Percentiles rank a stretch among this genome's conserved stretches.
Evolutionary conservation across 2,888 invertebrate genomes (phyloP).

Genomic region (Drosophila colorata): DNA sequence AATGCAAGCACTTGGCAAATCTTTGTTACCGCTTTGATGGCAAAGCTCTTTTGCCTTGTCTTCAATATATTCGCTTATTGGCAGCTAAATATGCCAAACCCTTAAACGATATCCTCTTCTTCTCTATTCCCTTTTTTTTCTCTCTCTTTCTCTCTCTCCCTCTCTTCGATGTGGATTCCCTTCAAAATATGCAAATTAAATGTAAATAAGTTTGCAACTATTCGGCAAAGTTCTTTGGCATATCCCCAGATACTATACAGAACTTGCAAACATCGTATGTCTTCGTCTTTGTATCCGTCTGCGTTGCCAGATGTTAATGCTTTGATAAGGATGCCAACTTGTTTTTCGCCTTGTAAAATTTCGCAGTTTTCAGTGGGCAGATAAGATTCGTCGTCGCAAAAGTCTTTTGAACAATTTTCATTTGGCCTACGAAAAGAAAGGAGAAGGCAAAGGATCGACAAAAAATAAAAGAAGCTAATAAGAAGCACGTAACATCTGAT

Average conservation of each 20-base stretch:
- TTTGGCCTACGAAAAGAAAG: conserved; percentile 46
- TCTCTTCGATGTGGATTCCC: conserved; percentile 13
- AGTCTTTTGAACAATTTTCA: conserved; percentile 17
- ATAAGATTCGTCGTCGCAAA: conserved; percentile 36
- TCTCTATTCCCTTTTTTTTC: too few species aligned
- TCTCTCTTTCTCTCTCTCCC: not conserved
- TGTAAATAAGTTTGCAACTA: conserved; percentile 83
- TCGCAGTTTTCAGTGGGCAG: conserved; percentile 62
- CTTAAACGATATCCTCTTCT: conserved; percentile 5
- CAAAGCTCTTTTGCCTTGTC: conserved; percentile 2
- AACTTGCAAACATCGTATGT: conserved; percentile 11
- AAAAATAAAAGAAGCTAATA: conserved; percentile 45
- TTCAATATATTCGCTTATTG: conserved; percentile 56
- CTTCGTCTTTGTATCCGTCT: conserved; percentile 6
- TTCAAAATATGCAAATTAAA: conserved; percentile 84
- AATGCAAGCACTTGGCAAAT: conserved; percentile 14
- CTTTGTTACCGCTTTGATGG: conserved; percentile 12
- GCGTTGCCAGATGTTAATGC: conserved; percentile 41
- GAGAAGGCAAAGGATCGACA: not conserved
- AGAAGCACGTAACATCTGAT: conserved; percentile 66
- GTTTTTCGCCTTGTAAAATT: conserved; percentile 46
- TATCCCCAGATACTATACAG: conserved; percentile 13
- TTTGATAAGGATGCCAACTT: conserved; percentile 44
- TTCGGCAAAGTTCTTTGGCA: conserved; percentile 57
- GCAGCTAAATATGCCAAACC: conserved; percentile 55